phyloP scores from a whole-genome alignment of 2,888 invertebrate genomes.

The Allygus modestus region DNA sequence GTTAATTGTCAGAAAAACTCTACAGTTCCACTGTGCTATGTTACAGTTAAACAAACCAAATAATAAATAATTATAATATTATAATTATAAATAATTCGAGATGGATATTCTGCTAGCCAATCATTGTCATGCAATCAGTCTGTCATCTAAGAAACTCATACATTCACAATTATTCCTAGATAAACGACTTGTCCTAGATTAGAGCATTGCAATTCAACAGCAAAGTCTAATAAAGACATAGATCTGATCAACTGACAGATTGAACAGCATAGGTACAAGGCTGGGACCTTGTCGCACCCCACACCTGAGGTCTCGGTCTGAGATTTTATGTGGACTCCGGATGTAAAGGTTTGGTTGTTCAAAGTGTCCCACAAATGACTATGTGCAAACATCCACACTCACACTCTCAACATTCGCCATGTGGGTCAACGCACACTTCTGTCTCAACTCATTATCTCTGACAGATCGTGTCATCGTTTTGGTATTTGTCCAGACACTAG shows the following conservation, averaged over 20 bases:
- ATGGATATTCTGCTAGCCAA: too few relatives aligned
- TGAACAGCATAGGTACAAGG: conserved; percentile 15
- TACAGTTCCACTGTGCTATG: too few relatives aligned
- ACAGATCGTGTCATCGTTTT: conserved; percentile 34
- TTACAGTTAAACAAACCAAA: too few relatives aligned
- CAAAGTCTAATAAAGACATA: conserved; percentile 11
- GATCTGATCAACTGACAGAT: conserved; percentile 42
- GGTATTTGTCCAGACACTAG: conserved; percentile 37
- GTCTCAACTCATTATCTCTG: conserved; percentile 42
- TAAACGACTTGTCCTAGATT: background rate
- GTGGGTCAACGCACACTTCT: conserved; percentile 34
- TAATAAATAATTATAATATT: too few relatives aligned
- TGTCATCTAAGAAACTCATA: too few relatives aligned
- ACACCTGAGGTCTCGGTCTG: background rate
- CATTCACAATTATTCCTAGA: background rate
- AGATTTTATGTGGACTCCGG: conserved; percentile 16
- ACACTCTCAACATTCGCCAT: background rate
- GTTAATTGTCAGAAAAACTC: too few relatives aligned
- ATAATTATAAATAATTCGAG: too few relatives aligned
- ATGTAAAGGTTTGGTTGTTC: background rate
- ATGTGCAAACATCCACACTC: conserved; percentile 11
- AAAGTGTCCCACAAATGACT: background rate
- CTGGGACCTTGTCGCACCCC: conserved; percentile 28
- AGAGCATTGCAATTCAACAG: conserved; percentile 8
- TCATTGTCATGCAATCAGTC: too few relatives aligned